Evolutionary conservation across 1,140 invertebrate genomes (phyloP).

Genomic region (Eurosta solidaginis): DNA sequence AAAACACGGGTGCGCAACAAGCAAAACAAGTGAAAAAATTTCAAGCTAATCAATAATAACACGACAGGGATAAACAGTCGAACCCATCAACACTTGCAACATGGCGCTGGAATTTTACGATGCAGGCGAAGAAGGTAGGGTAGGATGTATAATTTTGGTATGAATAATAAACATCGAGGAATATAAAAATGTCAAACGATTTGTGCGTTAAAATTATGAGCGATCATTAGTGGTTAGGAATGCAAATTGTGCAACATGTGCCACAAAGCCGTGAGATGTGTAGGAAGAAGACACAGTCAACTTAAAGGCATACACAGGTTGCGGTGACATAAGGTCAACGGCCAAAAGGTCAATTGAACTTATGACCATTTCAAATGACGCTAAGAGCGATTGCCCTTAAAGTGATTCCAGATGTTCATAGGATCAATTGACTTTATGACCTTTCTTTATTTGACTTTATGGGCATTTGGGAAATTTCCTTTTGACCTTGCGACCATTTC

Average conservation of each 20-base stretch:
- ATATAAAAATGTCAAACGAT: constrained; percentile 38
- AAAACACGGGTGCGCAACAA: neutral
- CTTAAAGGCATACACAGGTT: neutral
- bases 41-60: constrained; percentile 21
- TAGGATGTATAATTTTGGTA: neutral
- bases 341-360: too few species aligned
- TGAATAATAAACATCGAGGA: neutral
- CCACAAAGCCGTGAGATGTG: neutral
- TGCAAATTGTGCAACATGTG: neutral
- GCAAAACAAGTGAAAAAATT: neutral
- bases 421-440: too few species aligned
- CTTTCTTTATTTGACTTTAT: too few species aligned
- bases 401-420: too few species aligned
- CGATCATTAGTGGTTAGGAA: constrained; percentile 33
- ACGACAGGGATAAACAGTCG: neutral
- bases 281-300: too few species aligned
- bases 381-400: too few species aligned
- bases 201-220: constrained; percentile 34
- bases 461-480: too few species aligned
- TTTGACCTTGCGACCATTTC: too few species aligned
- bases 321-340: too few species aligned
- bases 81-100: constrained; percentile 30
- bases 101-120: neutral
- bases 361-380: too few species aligned
- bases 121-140: neutral